Percentiles rank a stretch among this genome's conserved stretches.
Evolutionary conservation across 2,113 vertebrate species (phyloP).

Genomic region (Heterocephalus glaber): DNA sequence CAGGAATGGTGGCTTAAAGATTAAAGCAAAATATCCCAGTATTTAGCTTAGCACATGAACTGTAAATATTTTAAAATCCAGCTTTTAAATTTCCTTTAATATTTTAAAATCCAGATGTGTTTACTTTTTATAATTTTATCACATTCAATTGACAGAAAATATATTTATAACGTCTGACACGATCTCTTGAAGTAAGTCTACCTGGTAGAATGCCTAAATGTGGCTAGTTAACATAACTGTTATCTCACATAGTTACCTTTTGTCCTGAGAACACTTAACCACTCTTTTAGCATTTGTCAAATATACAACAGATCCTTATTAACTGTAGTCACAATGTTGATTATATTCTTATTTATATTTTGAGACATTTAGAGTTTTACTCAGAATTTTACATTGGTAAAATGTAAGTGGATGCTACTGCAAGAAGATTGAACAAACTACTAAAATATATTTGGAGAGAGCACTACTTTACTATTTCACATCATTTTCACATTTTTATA

Average conservation of each 20-base stretch:
- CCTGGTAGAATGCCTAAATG: too few relatives aligned
- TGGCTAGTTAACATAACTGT: background rate
- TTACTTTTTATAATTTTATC: background rate
- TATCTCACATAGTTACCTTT: background rate
- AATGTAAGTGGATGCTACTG: background rate
- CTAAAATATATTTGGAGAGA: slow-evolving; percentile 1
- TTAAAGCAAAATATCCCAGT: background rate
- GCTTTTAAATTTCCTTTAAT: background rate
- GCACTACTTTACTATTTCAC: background rate
- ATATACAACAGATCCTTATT: background rate
- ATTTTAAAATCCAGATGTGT: background rate
- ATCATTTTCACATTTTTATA: background rate
- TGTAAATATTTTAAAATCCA: background rate
- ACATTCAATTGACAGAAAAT: background rate
- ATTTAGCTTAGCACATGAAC: background rate
- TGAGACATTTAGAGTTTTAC: background rate
- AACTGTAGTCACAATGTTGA: background rate
- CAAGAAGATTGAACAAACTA: background rate
- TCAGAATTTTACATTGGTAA: background rate
- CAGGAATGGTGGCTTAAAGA: background rate
- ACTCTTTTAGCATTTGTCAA: background rate
- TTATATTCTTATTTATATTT: slow-evolving; percentile 28
- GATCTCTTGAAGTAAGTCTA: background rate
- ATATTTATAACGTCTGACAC: background rate
- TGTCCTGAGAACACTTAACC: background rate